Evolutionary conservation across 2,797 vertebrate genomes (phyloP), one percentile per base, ranked within the genome.

Genomic region (Spea hammondii): DNA sequence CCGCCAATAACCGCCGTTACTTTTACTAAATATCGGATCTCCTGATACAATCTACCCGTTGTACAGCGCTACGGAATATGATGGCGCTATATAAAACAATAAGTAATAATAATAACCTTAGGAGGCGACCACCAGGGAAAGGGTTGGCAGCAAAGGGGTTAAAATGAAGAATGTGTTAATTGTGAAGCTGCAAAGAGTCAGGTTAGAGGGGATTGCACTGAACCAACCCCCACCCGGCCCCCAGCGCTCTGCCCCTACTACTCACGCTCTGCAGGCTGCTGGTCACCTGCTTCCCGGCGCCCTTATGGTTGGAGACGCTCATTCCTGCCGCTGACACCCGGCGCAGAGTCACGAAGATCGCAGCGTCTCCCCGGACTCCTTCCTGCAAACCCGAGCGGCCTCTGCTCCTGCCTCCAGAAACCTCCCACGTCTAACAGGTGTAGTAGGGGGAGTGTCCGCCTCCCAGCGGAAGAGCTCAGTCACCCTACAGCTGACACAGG

Each of bases 191-290:
- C 32, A 32, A 32, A 32, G 32, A 32, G 32, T 3, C 32, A 32
- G 32, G 32, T 32, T 32, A 32, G 1, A 32, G 32, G 32, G 32
- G 32, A 32, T 32, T 2, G 32, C 32, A 1, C 32, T 2, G 3
- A 32, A 32, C 32, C 32, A 1, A 32, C 47, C 46, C 65, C 65
- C 32, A n/a, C 10, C 12, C 4, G 13, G 4, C 4, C 5, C 32
- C 32, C 32, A 3, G 32, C 4, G 8, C 9, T 59, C 9, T 59
- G 5, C 14, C 45, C 32, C 4, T 5, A 8, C 17, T 74, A 84
- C 86, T 89, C 84, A 90, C 88, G n/a, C 0, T 77, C 0, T 84
- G 86, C 82, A 87, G 83, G 59, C n/a, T 85, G 57, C 80, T 0
- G 0, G 81, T 83, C 46, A 86, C 81, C 72, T 86, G 88, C 78